phyloP scores from a whole-genome alignment of 2,888 invertebrate species.

The Cataglyphis rosenhaueri region DNA sequence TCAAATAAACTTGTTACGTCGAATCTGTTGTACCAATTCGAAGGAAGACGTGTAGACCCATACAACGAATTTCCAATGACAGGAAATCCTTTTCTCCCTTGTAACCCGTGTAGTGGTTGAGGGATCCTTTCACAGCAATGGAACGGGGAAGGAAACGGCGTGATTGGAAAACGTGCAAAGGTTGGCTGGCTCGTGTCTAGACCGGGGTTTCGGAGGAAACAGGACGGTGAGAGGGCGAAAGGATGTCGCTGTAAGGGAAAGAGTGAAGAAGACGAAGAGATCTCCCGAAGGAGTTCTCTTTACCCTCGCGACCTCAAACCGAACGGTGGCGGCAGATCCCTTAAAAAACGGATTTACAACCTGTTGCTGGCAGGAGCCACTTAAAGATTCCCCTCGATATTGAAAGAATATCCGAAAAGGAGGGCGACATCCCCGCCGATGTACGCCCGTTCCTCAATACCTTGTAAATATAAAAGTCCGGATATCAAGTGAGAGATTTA shows the following conservation, averaged over 20 bases:
- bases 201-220: slow-evolving; percentile 70
- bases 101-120: slow-evolving; percentile 53
- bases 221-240: slow-evolving; percentile 62
- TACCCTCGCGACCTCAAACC: slow-evolving; percentile 83
- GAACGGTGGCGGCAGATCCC: slow-evolving; percentile 79
- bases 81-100: slow-evolving; percentile 73
- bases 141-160: slow-evolving; percentile 75
- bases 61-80: slow-evolving; percentile 68
- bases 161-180: slow-evolving; percentile 84
- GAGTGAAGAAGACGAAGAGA: slow-evolving; percentile 62
- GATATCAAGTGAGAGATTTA: slow-evolving; percentile 80
- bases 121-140: slow-evolving; percentile 50
- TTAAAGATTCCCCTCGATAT: slow-evolving; percentile 86
- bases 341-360: slow-evolving; percentile 85
- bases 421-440: slow-evolving; percentile 72
- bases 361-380: slow-evolving; percentile 84
- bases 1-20: slow-evolving; percentile 48
- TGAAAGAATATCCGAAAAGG: slow-evolving; percentile 85
- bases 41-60: slow-evolving; percentile 42
- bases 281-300: slow-evolving; percentile 83
- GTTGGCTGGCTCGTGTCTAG: slow-evolving; percentile 79
- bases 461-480: slow-evolving; percentile 83
- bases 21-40: slow-evolving; percentile 52
- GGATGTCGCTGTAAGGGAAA: slow-evolving; percentile 58
- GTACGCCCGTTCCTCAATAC: slow-evolving; percentile 76